Percentiles rank a stretch among this genome's conserved stretches.
These are phyloP conservation scores for Cordilura impudica DNA, from an alignment of 2,888 invertebrate species.

Conservation along the genomic window DNA sequence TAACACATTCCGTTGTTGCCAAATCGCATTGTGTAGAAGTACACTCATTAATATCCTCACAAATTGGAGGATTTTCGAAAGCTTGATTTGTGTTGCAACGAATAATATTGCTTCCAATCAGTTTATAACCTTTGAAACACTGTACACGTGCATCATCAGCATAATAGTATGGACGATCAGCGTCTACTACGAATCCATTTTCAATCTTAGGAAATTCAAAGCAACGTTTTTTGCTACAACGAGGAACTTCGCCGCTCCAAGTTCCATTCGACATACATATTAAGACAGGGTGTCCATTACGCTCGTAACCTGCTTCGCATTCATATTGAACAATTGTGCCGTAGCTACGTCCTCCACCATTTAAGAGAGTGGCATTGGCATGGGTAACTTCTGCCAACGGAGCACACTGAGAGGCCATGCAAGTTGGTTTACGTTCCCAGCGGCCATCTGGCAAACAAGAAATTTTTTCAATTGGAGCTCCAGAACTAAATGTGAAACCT, in stretches of 20 bases:
- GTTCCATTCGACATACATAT: slow-evolving; percentile 97
- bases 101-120: slow-evolving; percentile 89
- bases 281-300: slow-evolving; percentile 92
- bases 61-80: slow-evolving; percentile 90
- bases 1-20: slow-evolving; percentile 93
- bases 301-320: slow-evolving; percentile 93
- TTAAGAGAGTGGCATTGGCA: slow-evolving; percentile 90
- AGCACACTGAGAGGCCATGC: slow-evolving; percentile 94
- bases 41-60: slow-evolving; percentile 96
- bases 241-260: slow-evolving; percentile 94
- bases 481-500: slow-evolving; percentile 94
- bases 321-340: slow-evolving; percentile 95
- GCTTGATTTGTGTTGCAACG: slow-evolving; percentile 90
- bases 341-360: slow-evolving; percentile 94
- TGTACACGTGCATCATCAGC: slow-evolving; percentile 95
- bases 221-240: slow-evolving; percentile 84
- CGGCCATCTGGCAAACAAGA: slow-evolving; percentile 92
- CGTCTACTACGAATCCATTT: slow-evolving; percentile 92
- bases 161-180: slow-evolving; percentile 86
- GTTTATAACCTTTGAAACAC: slow-evolving; percentile 92
- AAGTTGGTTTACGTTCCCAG: slow-evolving; percentile 95
- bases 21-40: slow-evolving; percentile 92
- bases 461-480: slow-evolving; percentile 91
- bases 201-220: slow-evolving; percentile 86
- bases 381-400: slow-evolving; percentile 91